A percentile compares a stretch with the other conserved stretches of the same genome.
These are phyloP conservation scores for Corvus hawaiiensis DNA, from an alignment of 2,113 vertebrate genomes.

Conservation along the genomic window DNA sequence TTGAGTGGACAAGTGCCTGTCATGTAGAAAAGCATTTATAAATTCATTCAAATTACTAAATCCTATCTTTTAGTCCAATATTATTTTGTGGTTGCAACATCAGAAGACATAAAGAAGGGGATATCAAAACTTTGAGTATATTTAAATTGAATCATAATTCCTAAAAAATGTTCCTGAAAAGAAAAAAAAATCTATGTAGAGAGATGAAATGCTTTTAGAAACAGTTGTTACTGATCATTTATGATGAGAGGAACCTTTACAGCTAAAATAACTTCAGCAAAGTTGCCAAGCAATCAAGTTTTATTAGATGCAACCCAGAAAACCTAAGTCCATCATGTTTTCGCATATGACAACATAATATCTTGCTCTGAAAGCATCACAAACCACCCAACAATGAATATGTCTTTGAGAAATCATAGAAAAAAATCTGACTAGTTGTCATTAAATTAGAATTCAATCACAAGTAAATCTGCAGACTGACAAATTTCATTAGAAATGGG, in stretches of 20 bases:
- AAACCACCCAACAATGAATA: not conserved
- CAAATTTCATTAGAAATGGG: not conserved
- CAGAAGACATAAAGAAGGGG: not conserved
- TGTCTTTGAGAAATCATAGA: not conserved
- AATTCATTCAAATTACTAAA: not conserved
- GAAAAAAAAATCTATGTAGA: not conserved
- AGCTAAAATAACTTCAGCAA: not conserved
- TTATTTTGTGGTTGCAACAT: not conserved
- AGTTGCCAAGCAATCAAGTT: not conserved
- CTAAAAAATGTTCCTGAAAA: not conserved
- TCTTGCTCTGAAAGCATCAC: not conserved
- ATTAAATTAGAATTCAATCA: not conserved
- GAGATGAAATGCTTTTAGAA: not conserved
- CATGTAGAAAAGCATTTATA: not conserved
- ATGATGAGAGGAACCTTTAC: not conserved
- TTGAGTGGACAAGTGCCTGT: fast-evolving
- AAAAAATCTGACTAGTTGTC: not conserved
- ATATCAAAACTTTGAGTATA: not conserved
- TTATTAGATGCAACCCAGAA: not conserved
- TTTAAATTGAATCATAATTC: not conserved
- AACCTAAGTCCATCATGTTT: not conserved
- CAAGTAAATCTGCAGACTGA: not conserved
- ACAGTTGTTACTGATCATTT: not conserved
- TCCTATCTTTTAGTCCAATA: not conserved
- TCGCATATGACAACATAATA: not conserved